Conservation (phyloP, 2,113 vertebrate species). For the Petrocephalus microphthalmus region DNA sequence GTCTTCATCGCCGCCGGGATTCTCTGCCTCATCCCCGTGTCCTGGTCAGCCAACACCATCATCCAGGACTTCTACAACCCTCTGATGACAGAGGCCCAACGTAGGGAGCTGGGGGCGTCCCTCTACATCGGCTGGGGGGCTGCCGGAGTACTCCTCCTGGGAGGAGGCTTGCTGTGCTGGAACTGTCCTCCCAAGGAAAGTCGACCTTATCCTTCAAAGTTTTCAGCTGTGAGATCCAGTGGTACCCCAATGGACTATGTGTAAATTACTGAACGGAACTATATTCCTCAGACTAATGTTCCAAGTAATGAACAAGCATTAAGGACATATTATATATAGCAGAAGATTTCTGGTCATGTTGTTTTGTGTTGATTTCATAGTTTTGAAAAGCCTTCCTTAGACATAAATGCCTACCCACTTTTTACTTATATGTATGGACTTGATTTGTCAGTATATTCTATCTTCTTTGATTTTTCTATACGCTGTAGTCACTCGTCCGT, state of each 20-base stretch:
- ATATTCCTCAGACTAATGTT: background rate
- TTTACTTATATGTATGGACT: background rate
- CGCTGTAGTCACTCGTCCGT: background rate
- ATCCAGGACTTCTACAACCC: conserved; percentile 69
- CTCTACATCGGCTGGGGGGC: conserved; percentile 65
- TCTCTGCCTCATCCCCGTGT: conserved; percentile 60
- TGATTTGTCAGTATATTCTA: background rate
- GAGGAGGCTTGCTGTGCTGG: conserved; percentile 65
- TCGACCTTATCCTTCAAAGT: conserved; percentile 49
- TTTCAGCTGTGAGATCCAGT: conserved; percentile 39
- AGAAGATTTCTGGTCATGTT: background rate
- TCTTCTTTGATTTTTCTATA: background rate
- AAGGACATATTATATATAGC: background rate
- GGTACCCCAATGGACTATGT: conserved; percentile 53
- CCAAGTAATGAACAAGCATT: background rate
- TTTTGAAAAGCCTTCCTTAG: background rate
- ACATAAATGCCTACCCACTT: background rate
- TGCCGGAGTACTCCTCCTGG: conserved; percentile 54
- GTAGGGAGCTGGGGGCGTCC: conserved; percentile 59
- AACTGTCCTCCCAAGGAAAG: conserved; percentile 56
- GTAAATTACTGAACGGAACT: conserved; percentile 36
- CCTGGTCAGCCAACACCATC: conserved; percentile 61
- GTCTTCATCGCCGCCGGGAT: conserved; percentile 57
- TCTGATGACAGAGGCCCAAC: conserved; percentile 48
- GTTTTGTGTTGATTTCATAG: background rate